Conservation (phyloP, 2,797 vertebrate species). For the Champsocephalus gunnari region DNA sequence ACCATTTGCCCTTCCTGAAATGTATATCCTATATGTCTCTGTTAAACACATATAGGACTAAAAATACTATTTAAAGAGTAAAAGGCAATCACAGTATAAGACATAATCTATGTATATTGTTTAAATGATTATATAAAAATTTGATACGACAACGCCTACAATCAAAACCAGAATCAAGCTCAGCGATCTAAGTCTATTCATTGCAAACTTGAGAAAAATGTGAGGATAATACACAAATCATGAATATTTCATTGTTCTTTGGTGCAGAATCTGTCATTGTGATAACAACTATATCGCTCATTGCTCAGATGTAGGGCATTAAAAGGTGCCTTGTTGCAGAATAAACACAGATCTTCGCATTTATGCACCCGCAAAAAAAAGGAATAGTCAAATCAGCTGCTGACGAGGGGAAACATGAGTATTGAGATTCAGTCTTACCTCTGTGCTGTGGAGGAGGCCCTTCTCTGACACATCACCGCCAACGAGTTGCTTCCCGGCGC, state of each 20-base stretch:
- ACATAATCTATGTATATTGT: too few relatives aligned
- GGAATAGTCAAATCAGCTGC: conserved; percentile 18
- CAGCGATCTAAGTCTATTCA: not conserved
- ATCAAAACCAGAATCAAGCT: not conserved
- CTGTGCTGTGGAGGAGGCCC: conserved; percentile 78
- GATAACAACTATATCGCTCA: conserved; percentile 12
- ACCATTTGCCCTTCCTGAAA: too few relatives aligned
- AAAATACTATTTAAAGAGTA: too few relatives aligned
- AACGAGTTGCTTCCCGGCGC: conserved; percentile 85
- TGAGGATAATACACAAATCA: not conserved
- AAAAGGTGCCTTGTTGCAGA: conserved; percentile 16
- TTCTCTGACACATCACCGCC: conserved; percentile 90
- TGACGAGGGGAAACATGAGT: conserved; percentile 7
- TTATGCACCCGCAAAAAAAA: conserved; percentile 34
- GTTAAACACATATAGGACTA: too few relatives aligned
- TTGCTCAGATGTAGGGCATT: conserved; percentile 6
- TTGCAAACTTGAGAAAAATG: not conserved
- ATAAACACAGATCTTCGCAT: conserved; percentile 34
- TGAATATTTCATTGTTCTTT: not conserved
- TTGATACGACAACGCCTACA: too few relatives aligned
- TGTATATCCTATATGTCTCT: too few relatives aligned
- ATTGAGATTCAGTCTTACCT: conserved; percentile 81
- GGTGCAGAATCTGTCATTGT: not conserved
- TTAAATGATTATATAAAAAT: too few relatives aligned
- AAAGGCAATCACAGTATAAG: too few relatives aligned